Base-by-base conservation (phyloP, 2,113 vertebrate genomes). In the Ardeotis arabs region DNA sequence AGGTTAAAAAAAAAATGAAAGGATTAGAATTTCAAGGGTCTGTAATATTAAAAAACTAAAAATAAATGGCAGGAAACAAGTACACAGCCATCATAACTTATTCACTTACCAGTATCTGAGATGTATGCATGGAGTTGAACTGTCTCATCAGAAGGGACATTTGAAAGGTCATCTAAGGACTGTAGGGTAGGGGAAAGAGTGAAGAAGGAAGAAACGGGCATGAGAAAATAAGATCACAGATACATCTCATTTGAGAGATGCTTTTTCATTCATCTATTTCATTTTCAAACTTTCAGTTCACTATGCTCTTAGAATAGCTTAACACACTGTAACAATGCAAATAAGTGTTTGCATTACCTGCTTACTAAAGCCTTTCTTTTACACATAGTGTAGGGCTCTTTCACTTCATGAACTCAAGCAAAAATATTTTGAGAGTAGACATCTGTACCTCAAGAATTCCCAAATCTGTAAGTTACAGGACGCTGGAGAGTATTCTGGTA, bases 131-230 rank as follows among this genome's bases (percentile, higher is more conserved):
- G 98, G 41, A 99, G 98, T 87, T 99, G 99, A 95, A 99, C 83
- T 74, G 96, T 94, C 74, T 99, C 99, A 92, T 99, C 99, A 92
- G 98, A 96, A 97, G 99, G 98, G 74, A 99, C 98, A 91, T 97
- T 99, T 91, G 98, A 99, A 97, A 99, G 98, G 96, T 99, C 99
- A 96, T 99, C 99, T 96, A 99, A 98, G 84, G 99, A 99, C 99
- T 99, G 84, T 56, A 97, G 90, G 19, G 45, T 21, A 6, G 6
- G 17, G 8, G 9, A 86, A 10, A 77, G 7, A 59, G 6, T 2
- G 25, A 3, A 72, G 12, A 55, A 50, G 7, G 35, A 58, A 88
- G 37, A 92, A 88, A 62, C 0, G 2, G 4, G 7, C 4, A 87
- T 80, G 93, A 93, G 33, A 75, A 14, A 37, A 4, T 35, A 86